Evolutionary conservation across 2,888 invertebrate genomes (phyloP).

Genomic region (Mylabris sibirica): DNA sequence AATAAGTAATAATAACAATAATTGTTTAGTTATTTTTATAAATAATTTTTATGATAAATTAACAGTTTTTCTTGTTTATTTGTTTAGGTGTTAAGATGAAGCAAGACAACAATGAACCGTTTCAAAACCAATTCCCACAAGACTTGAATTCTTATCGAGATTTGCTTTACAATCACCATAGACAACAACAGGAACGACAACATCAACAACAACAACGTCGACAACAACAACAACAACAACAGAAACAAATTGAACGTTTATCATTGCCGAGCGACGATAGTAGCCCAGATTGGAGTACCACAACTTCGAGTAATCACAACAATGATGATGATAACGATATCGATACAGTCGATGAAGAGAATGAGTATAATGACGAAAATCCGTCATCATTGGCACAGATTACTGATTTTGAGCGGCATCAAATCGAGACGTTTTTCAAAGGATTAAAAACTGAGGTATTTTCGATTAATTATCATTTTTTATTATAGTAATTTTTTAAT

Average conservation of each 20-base stretch:
- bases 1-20: background rate
- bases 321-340: constrained; percentile 62
- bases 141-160: constrained; percentile 58
- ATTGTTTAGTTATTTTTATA: background rate
- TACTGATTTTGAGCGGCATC: constrained; percentile 70
- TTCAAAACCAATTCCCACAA: constrained; percentile 49
- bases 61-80: background rate
- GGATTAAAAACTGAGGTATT: constrained; percentile 77
- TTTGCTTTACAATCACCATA: constrained; percentile 47
- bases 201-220: constrained; percentile 25
- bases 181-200: constrained; percentile 33
- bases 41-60: constrained; percentile 2
- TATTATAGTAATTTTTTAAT: too few species aligned
- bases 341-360: constrained; percentile 54
- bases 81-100: constrained; percentile 1
- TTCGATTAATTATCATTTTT: too few species aligned
- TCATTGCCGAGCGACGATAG: constrained; percentile 67
- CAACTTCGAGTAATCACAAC: constrained; percentile 62
- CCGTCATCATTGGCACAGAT: constrained; percentile 50
- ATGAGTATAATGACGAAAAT: constrained; percentile 58
- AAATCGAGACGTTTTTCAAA: constrained; percentile 77
- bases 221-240: constrained; percentile 33
- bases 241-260: constrained; percentile 59
- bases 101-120: constrained; percentile 16
- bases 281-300: constrained; percentile 62